These are phyloP conservation scores for Pararge aegeria DNA, from an alignment of 1,140 invertebrate species.

Conservation along the genomic window DNA sequence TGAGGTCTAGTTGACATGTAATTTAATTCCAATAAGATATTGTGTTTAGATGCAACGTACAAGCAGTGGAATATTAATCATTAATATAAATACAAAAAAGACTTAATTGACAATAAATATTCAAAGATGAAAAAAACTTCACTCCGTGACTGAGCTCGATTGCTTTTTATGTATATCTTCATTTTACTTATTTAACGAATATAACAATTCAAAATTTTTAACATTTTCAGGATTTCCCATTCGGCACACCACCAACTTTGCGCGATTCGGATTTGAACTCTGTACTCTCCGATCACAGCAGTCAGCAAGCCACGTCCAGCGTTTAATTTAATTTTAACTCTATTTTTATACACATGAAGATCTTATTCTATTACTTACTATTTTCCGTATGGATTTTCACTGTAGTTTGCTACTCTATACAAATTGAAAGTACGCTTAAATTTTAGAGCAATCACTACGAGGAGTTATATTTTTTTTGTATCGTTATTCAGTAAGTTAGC, in stretches of 20 bases:
- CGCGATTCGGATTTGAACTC: conserved; percentile 72
- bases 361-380: conserved; percentile 3
- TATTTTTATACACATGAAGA: conserved; percentile 10
- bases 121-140: too few relatives aligned
- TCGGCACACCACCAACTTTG: conserved; percentile 68
- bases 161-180: too few relatives aligned
- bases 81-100: too few relatives aligned
- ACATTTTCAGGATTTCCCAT: conserved; percentile 63
- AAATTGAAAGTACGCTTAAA: conserved; percentile 1
- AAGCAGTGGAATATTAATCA: too few relatives aligned
- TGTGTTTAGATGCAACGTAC: too few relatives aligned
- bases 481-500: not conserved
- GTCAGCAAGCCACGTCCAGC: conserved; percentile 59
- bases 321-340: conserved; percentile 28
- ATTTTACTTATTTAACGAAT: too few relatives aligned
- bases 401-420: not conserved
- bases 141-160: too few relatives aligned
- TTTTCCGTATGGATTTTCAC: not conserved
- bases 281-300: conserved; percentile 74
- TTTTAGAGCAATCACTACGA: not conserved
- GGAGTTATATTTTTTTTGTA: not conserved
- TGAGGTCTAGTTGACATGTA: too few relatives aligned
- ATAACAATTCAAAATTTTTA: not conserved
- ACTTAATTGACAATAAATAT: too few relatives aligned
- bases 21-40: too few relatives aligned